A percentile compares a stretch with the other conserved stretches of the same genome.
Conservation (phyloP, 2,888 invertebrate genomes). For the Leucophenga montana region DNA sequence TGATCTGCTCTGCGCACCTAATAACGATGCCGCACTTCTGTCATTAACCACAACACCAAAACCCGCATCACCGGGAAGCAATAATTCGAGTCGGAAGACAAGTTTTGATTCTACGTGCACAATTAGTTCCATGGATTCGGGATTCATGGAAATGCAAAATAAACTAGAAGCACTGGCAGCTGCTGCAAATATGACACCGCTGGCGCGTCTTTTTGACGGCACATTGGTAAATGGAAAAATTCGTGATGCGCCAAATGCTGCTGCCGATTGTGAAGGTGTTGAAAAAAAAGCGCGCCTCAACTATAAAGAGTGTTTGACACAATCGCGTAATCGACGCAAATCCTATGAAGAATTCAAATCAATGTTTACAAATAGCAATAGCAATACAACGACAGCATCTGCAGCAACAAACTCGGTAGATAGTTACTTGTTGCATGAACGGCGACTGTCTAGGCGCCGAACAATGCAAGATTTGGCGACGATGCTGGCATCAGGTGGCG, state of each 20-base stretch:
- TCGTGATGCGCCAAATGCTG: slow-evolving; percentile 23
- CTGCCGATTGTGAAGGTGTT: slow-evolving; percentile 22
- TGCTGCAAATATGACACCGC: slow-evolving; percentile 36
- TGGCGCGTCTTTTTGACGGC: slow-evolving; percentile 45
- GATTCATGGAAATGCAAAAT: slow-evolving; percentile 73
- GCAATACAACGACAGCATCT: slow-evolving; percentile 11
- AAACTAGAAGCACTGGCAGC: slow-evolving; percentile 64
- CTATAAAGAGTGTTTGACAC: slow-evolving; percentile 72
- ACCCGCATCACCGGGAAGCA: slow-evolving; percentile 60
- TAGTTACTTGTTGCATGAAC: background rate
- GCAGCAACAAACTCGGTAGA: background rate
- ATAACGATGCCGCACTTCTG: slow-evolving; percentile 44
- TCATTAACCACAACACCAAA: slow-evolving; percentile 47
- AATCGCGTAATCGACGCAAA: slow-evolving; percentile 72
- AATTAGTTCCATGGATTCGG: slow-evolving; percentile 73
- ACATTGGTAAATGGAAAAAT: too few relatives aligned
- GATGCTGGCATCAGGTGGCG: background rate
- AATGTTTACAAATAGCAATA: slow-evolving; percentile 57
- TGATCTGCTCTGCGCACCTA: slow-evolving; percentile 60
- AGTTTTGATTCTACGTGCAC: slow-evolving; percentile 73
- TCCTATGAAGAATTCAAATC: slow-evolving; percentile 74
- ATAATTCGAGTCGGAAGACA: slow-evolving; percentile 71
- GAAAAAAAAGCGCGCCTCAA: slow-evolving; percentile 70
- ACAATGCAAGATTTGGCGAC: slow-evolving; percentile 5
- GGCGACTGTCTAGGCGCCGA: slow-evolving; percentile 12